Base-by-base conservation (phyloP, 2,888 invertebrate genomes). In the Sepiola atlantica region DNA sequence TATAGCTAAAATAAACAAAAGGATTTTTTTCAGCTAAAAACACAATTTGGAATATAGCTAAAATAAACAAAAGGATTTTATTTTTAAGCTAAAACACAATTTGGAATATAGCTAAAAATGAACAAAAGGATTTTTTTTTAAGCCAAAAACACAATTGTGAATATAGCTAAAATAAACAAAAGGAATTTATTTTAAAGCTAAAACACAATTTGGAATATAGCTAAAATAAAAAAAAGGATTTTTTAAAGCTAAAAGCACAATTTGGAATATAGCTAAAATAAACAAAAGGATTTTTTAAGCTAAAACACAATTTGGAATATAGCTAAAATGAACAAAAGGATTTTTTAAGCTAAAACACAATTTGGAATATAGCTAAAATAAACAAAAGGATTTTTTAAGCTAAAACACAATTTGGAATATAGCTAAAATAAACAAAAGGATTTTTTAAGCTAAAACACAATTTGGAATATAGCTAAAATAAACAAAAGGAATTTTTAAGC, bases 31-130 rank as follows among this genome's bases (percentile, higher is more conserved):
- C n/a, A 8, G 4, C 45, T 8, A 45, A 45, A 45, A 97, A n/a
- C 97, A 94, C 97, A 96, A 96, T 97, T 97, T 32, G 97, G 97
- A 93, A 97, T 96, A 95, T 97, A 97, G 93, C 97, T 97, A 95
- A 18, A 96, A 77, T 28, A n/a, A 77, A 32, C 10, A 32, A 77
- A n/a, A n/a, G 21, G 8, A 24, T 24, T 21, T 61, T 45, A n/a
- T n/a, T n/a, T 45, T n/a, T n/a, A n/a, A 45, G 8, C 45, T 45
- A 45, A 45, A 45, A 97, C 97, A 94, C 97, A 96, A 96, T 97
- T 97, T 32, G 97, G 97, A 93, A 97, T 96, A 95, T 97, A 97
- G 93, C 97, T 97, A 95, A 18, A 96, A 77, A n/a, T 28, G 32
- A 77, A 32, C 10, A 32, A 77, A n/a, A 77, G 10, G 8, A 61